Evolutionary conservation across 2,797 vertebrate species (phyloP), one percentile per base, ranked within the genome.

Genomic region (Hozukius guyotensis): DNA sequence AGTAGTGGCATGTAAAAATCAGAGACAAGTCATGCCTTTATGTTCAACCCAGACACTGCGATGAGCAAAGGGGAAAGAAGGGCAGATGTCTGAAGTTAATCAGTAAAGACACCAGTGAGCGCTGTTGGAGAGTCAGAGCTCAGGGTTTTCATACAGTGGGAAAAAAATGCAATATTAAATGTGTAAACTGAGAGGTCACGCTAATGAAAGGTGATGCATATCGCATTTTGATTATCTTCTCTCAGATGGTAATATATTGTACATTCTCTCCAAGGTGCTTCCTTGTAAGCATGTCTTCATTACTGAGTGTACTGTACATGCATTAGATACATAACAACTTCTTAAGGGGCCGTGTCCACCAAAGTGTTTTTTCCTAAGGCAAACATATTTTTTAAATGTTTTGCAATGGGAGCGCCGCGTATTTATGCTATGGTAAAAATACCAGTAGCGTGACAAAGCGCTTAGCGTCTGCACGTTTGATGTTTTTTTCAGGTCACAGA

Each of bases 71-170:
- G 27, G n/a, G 56, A 83, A 42, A 69, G 53, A 86, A 79, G 84
- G 81, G 78, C 76, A 74, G 27, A 6, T 75, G 80, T 76, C 65
- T 87, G 71, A 71, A 72, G 60, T 68, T 86, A 72, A 88, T 83
- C 68, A 77, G 78, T 22, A n/a, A 64, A 74, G 75, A 85, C 67
- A 61, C 29, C 55, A 34, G 74, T 6, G 11, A 86, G 60, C 10
- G 16, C 24, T 12, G 72, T 46, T 53, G 12, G n/a, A 61, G 57
- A 72, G 62, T 70, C 66, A 24, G 75, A 60, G 83, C 32, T 79
- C 8, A 7, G 46, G 24, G 27, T 75, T 49, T 71, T 74, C 32
- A 65, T 25, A 8, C n/a, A 55, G 60, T 25, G 49, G n/a, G 69
- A n/a, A 11, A 74, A 12, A 75, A 59, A 79, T 25, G 20, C 22